phyloP scores from a whole-genome alignment of 1,140 invertebrate genomes.

The Bombus pyrosoma region DNA sequence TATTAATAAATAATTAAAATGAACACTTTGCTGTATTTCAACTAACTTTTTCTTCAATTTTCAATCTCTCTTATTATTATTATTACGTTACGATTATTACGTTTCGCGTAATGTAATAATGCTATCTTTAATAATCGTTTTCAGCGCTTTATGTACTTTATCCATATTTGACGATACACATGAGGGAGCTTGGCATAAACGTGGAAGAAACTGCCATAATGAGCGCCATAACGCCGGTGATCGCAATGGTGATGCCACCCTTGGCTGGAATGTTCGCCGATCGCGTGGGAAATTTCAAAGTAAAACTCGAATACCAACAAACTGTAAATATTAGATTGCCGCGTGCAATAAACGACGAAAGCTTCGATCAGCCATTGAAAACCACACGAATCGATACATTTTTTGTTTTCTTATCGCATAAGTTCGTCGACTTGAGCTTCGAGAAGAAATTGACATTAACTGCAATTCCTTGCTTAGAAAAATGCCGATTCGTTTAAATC shows the following conservation, averaged over 20 bases:
- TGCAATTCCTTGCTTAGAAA: too few species aligned
- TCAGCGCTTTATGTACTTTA: constrained; percentile 89
- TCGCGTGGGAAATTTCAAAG: constrained; percentile 91
- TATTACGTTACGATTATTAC: too few species aligned
- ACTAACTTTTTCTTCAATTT: background rate
- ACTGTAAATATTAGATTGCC: background rate
- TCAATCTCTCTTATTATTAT: too few species aligned
- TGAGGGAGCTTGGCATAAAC: constrained; percentile 92
- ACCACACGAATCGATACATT: background rate
- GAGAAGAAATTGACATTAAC: too few species aligned
- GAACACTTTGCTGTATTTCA: background rate
- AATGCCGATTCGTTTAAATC: too few species aligned
- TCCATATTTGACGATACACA: constrained; percentile 93
- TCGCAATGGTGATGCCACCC: constrained; percentile 90
- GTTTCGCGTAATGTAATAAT: background rate
- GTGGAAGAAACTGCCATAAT: constrained; percentile 94
- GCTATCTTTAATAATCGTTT: constrained; percentile 62
- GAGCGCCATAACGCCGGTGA: constrained; percentile 90
- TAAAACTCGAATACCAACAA: constrained; percentile 74
- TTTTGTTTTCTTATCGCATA: background rate
- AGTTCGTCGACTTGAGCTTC: background rate
- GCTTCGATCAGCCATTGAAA: background rate
- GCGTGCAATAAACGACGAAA: background rate
- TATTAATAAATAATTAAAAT: background rate
- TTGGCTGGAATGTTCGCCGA: constrained; percentile 90